These are phyloP conservation scores for Sebastolobus altivelis DNA, from an alignment of 2,797 vertebrate genomes.

Conservation along the genomic window DNA sequence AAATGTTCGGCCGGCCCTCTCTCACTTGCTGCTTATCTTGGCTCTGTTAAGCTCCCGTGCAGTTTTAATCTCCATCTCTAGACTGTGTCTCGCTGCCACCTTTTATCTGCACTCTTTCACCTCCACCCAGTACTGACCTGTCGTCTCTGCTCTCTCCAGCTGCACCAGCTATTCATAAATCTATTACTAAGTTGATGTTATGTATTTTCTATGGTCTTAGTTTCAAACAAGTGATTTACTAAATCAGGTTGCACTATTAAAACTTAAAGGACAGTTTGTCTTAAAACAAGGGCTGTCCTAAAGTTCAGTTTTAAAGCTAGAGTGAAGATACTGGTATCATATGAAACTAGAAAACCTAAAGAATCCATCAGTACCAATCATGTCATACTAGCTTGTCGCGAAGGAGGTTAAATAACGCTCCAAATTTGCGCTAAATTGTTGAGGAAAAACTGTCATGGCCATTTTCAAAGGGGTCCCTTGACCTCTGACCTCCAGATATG, in stretches of 20 bases:
- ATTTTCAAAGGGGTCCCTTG: no score
- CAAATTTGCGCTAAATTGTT: no score
- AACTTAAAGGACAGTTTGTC: background rate
- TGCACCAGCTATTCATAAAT: background rate
- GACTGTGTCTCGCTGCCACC: conserved; percentile 17
- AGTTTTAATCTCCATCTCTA: conserved; percentile 44
- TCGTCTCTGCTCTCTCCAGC: background rate
- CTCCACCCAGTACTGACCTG: conserved; percentile 29
- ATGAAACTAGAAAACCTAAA: no score
- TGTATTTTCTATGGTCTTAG: background rate
- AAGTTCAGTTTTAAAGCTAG: no score
- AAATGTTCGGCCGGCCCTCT: conserved; percentile 19
- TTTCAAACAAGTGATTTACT: background rate
- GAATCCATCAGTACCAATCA: no score
- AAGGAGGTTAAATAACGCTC: no score
- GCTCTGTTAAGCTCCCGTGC: conserved; percentile 37
- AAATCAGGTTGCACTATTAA: background rate
- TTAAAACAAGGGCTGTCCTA: no score
- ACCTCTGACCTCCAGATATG: no score
- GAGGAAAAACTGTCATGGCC: no score
- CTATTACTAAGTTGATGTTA: background rate
- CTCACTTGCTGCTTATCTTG: conserved; percentile 38
- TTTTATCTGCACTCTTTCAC: conserved; percentile 52
- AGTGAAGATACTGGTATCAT: no score
- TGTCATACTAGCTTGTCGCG: no score